A percentile compares a stretch with the other conserved stretches of the same genome.
Evolutionary conservation across 2,888 invertebrate genomes (phyloP).

Genomic region (Seira musarum): DNA sequence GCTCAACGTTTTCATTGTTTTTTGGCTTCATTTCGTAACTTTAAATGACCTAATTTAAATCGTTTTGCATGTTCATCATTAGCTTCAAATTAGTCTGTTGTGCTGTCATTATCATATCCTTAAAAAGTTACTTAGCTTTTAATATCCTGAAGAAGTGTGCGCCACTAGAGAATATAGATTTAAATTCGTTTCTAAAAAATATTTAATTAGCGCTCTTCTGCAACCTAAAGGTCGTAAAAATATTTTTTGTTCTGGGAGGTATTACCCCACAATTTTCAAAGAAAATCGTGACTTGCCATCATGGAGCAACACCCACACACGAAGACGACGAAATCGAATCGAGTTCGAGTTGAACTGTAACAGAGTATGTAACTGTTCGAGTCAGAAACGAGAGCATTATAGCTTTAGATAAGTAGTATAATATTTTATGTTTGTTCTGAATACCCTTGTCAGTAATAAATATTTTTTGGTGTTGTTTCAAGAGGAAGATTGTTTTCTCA

Average conservation of each 20-base stretch:
- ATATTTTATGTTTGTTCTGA: constrained; percentile 1
- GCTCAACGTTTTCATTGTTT: constrained; percentile 5
- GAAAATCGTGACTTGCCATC: constrained; percentile 53
- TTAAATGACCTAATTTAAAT: too few species aligned
- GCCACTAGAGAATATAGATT: neutral
- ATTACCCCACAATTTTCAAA: constrained; percentile 40
- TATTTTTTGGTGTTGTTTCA: constrained; percentile 31
- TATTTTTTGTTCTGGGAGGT: constrained; percentile 26
- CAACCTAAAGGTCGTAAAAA: constrained; percentile 48
- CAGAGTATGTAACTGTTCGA: too few species aligned
- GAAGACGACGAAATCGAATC: constrained; percentile 26
- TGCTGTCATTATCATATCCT: neutral
- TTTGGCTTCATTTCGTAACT: neutral
- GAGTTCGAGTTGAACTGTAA: constrained; percentile 15
- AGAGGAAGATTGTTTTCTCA: constrained; percentile 17
- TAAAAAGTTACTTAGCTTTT: too few species aligned
- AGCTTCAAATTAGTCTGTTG: neutral
- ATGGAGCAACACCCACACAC: constrained; percentile 12
- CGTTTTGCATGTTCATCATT: neutral
- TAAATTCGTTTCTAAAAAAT: constrained; percentile 26
- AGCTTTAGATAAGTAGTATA: neutral
- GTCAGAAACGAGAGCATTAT: neutral
- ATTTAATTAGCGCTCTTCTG: constrained; percentile 51
- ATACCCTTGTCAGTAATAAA: constrained; percentile 35
- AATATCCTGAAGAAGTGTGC: neutral